Conservation (phyloP, 2,797 vertebrate genomes). For the Bryconaethiops microstoma region DNA sequence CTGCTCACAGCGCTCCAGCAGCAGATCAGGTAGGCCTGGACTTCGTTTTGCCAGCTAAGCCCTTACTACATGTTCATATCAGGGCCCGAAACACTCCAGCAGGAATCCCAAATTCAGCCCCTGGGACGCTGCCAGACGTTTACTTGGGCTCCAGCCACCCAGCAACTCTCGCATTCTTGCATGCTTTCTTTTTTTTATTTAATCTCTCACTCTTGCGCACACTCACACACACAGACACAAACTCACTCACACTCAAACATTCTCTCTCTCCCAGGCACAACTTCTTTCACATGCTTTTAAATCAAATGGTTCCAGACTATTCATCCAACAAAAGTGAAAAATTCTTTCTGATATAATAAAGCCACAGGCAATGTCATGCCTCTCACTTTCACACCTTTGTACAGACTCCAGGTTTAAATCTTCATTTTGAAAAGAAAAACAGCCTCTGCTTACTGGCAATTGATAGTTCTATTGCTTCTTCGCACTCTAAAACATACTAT, state of each 20-base stretch:
- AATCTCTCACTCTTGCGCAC: conserved; percentile 44
- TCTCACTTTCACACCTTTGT: background rate
- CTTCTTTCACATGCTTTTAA: background rate
- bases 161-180: conserved; percentile 6
- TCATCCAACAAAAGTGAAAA: conserved; percentile 22
- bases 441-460: conserved; percentile 15
- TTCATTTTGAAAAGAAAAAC: conserved; percentile 25
- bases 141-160: background rate
- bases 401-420: conserved; percentile 11
- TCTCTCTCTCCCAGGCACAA: conserved; percentile 10
- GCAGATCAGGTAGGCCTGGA: conserved; percentile 52
- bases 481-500: no score
- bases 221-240: conserved; percentile 23
- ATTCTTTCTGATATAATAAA: conserved; percentile 27
- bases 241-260: no score
- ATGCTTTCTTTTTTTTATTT: background rate
- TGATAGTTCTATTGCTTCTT: background rate
- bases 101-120: conserved; percentile 19
- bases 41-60: conserved; percentile 40
- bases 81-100: conserved; percentile 7
- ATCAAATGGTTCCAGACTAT: conserved; percentile 17
- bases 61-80: conserved; percentile 38
- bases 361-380: background rate
- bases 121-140: conserved; percentile 17
- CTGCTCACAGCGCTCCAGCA: conserved; percentile 45